Evolutionary conservation across 2,113 vertebrate species (phyloP).

Genomic region (Eleginops maclovinus): DNA sequence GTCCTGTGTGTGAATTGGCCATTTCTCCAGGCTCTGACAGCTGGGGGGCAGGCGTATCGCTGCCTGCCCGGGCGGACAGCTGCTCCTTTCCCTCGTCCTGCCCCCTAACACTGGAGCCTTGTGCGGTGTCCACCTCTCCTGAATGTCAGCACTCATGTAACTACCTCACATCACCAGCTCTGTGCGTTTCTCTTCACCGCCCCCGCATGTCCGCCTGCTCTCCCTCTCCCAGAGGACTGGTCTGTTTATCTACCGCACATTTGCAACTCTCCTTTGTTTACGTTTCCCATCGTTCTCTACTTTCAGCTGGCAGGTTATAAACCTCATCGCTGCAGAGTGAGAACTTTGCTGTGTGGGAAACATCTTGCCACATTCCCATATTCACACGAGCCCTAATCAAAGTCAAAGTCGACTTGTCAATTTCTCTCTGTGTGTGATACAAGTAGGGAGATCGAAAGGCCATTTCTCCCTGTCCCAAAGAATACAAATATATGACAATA

Average conservation of each 20-base stretch:
- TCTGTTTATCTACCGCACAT: conserved; percentile 64
- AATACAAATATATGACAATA: too few species aligned
- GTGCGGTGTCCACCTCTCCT: conserved; percentile 54
- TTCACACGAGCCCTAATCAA: conserved; percentile 4
- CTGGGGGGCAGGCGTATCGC: conserved; percentile 52
- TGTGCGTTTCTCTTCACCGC: neutral
- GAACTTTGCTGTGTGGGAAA: conserved; percentile 38
- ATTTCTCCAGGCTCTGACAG: conserved; percentile 74
- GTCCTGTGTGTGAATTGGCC: conserved; percentile 74
- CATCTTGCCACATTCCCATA: conserved; percentile 20
- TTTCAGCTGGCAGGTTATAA: conserved; percentile 47
- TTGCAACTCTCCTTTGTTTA: conserved; percentile 68
- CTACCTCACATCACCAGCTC: conserved; percentile 39
- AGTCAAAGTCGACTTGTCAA: too few species aligned
- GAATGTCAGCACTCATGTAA: conserved; percentile 64
- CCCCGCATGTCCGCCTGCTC: neutral
- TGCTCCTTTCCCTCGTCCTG: conserved; percentile 61
- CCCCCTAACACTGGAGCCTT: conserved; percentile 70
- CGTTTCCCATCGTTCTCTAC: conserved; percentile 50
- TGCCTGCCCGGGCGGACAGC: conserved; percentile 62
- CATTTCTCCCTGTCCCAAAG: too few species aligned
- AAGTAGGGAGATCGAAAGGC: too few species aligned
- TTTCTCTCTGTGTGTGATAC: too few species aligned
- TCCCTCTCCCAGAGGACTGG: conserved; percentile 12
- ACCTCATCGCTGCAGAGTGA: conserved; percentile 29